Percentiles rank a stretch among this genome's conserved stretches.
phyloP scores from a whole-genome alignment of 2,888 invertebrate species.

The Drosophila tanythrix region DNA sequence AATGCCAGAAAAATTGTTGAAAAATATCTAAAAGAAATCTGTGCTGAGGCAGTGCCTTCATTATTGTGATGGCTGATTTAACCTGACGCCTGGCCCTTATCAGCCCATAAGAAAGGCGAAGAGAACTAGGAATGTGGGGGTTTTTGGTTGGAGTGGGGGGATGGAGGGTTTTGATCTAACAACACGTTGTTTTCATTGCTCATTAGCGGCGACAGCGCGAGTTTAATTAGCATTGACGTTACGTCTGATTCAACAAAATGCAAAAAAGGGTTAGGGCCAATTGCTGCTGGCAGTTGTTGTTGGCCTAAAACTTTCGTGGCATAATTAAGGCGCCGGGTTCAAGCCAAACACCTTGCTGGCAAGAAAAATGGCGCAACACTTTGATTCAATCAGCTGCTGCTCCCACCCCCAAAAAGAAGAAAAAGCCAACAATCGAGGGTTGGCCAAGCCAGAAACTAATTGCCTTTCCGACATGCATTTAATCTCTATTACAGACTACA shows the following conservation, averaged over 20 bases:
- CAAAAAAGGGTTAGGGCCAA: constrained; percentile 63
- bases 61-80: constrained; percentile 82
- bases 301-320: constrained; percentile 31
- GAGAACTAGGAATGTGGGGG: neutral
- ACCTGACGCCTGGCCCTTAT: constrained; percentile 78
- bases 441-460: constrained; percentile 74
- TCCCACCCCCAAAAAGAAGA: neutral
- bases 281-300: constrained; percentile 65
- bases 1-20: constrained; percentile 61
- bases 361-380: constrained; percentile 70
- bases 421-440: constrained; percentile 34
- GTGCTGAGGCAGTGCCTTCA: constrained; percentile 72
- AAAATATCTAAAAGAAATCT: constrained; percentile 75
- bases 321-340: constrained; percentile 40
- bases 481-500: constrained; percentile 81
- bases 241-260: constrained; percentile 51
- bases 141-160: neutral
- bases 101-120: constrained; percentile 53
- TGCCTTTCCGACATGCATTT: constrained; percentile 84
- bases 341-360: constrained; percentile 61
- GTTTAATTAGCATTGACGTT: constrained; percentile 81
- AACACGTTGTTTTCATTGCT: constrained; percentile 84
- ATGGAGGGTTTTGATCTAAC: constrained; percentile 41
- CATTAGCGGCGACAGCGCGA: constrained; percentile 82
- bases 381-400: constrained; percentile 69